Conservation (phyloP, 2,888 invertebrate species). For the Drepanosiphum platanoidis region DNA sequence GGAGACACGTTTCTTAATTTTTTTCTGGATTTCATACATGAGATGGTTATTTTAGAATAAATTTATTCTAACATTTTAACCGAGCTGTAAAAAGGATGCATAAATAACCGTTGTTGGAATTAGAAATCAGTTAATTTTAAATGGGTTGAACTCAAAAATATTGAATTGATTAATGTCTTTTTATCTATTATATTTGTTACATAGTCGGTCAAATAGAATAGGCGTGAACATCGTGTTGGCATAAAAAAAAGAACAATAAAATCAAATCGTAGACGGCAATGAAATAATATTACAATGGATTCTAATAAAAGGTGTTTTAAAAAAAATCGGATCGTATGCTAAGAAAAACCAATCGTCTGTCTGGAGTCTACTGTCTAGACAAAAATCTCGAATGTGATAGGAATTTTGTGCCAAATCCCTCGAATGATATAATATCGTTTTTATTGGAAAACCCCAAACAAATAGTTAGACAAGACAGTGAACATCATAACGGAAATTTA, state of each 20-base stretch:
- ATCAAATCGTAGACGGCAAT: conserved; percentile 4
- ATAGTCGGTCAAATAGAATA: conserved; percentile 13
- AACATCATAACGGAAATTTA: conserved; percentile 13
- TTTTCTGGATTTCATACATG: too few relatives aligned
- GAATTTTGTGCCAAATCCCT: background rate
- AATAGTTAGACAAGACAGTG: background rate
- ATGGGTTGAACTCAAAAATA: conserved; percentile 1
- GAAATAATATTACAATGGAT: conserved; percentile 21
- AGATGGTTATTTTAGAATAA: too few relatives aligned
- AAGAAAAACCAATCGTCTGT: conserved; percentile 31
- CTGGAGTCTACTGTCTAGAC: conserved; percentile 17
- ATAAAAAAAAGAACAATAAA: conserved; percentile 20
- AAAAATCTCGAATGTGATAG: conserved; percentile 3
- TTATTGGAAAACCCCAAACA: background rate
- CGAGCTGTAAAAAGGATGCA: background rate
- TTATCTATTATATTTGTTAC: conserved; percentile 29
- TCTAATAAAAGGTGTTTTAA: conserved; percentile 22
- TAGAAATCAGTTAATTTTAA: conserved; percentile 14
- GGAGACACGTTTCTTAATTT: too few relatives aligned
- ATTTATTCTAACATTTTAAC: too few relatives aligned
- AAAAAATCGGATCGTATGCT: background rate
- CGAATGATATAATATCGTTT: background rate
- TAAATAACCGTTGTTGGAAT: background rate
- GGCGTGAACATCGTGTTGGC: conserved; percentile 16
- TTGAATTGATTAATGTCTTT: conserved; percentile 21